Evolutionary conservation across 2,797 vertebrate genomes (phyloP).

Genomic region (Silurus aristotelis): DNA sequence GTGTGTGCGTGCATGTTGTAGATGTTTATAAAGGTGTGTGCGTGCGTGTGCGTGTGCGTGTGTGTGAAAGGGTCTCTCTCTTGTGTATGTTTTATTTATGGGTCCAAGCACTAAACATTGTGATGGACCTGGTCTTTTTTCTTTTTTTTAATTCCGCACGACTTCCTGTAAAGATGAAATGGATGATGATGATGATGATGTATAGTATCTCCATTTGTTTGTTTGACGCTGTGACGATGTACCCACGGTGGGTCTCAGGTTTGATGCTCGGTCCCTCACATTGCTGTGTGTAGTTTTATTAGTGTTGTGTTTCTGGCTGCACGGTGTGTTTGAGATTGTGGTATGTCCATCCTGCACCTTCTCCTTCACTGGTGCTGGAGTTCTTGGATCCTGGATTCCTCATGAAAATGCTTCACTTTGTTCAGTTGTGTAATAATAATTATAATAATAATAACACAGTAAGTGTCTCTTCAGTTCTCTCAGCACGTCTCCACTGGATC

Average conservation of each 20-base stretch:
- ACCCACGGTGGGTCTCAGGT: neutral
- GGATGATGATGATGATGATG: neutral
- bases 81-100: neutral
- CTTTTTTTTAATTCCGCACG: neutral
- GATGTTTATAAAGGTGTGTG: too few relatives aligned
- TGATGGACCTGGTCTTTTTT: neutral
- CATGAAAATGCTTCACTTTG: slow-evolving; percentile 56
- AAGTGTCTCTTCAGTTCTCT: slow-evolving; percentile 52
- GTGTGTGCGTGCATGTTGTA: too few relatives aligned
- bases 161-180: neutral
- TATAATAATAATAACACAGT: slow-evolving; percentile 51
- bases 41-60: too few relatives aligned
- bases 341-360: slow-evolving; percentile 39
- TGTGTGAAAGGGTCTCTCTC: neutral
- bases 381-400: slow-evolving; percentile 80
- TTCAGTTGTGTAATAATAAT: slow-evolving; percentile 55
- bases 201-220: neutral
- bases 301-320: neutral
- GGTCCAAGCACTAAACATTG: neutral
- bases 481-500: slow-evolving; percentile 79
- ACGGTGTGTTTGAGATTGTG: slow-evolving; percentile 16
- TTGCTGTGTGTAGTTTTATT: neutral
- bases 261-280: neutral
- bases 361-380: slow-evolving; percentile 58
- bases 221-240: too few relatives aligned